Percentiles rank a stretch among this genome's conserved stretches.
These are phyloP conservation scores for Hemichromis elongatus DNA, from an alignment of 2,113 vertebrate genomes.

Conservation along the genomic window DNA sequence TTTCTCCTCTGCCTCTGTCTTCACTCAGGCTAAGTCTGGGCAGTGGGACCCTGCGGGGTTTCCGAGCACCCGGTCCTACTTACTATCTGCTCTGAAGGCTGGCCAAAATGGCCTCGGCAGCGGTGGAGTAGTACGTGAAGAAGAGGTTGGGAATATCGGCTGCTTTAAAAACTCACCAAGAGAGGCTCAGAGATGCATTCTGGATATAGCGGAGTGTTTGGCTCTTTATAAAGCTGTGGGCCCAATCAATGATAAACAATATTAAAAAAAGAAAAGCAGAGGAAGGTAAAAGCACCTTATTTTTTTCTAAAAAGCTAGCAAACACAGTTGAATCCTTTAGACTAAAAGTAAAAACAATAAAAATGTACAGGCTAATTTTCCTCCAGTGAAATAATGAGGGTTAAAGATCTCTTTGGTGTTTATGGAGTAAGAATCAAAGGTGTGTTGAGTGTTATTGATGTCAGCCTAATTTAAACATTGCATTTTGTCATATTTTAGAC, in stretches of 20 bases:
- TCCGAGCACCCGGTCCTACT: not conserved
- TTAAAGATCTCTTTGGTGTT: not conserved
- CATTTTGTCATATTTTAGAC: not conserved
- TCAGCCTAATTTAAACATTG: not conserved
- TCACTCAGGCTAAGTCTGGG: slow-evolving; percentile 20
- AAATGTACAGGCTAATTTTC: not conserved
- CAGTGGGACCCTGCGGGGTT: not conserved
- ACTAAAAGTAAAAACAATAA: not conserved
- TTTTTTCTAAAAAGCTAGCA: not conserved
- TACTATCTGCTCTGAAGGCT: slow-evolving; percentile 27
- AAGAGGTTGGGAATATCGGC: not conserved
- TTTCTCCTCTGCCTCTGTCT: slow-evolving; percentile 9
- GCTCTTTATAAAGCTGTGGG: not conserved
- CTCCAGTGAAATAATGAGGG: not conserved
- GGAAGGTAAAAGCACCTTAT: not conserved
- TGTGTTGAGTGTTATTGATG: not conserved
- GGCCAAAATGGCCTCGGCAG: not conserved
- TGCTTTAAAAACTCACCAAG: not conserved
- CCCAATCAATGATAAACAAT: not conserved
- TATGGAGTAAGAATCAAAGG: not conserved
- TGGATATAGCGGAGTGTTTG: not conserved
- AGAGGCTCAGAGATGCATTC: not conserved
- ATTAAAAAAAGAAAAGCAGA: not conserved
- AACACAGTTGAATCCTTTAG: not conserved
- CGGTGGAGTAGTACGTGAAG: not conserved